phyloP scores from a whole-genome alignment of 1,140 invertebrate genomes.

The Elymnias hypermnestra region DNA sequence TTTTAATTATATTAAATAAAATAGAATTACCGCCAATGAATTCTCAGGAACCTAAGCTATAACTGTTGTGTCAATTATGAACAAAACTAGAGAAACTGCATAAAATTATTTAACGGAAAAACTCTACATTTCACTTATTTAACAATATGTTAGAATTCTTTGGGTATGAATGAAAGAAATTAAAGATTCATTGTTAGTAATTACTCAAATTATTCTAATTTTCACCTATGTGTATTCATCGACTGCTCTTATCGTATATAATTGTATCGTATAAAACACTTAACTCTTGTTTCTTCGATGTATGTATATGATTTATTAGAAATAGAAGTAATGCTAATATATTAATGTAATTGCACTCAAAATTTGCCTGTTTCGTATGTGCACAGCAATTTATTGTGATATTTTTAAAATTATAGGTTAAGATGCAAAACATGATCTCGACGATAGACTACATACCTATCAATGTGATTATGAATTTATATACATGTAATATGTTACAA shows the following conservation, averaged over 20 bases:
- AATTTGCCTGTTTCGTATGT: constrained; percentile 75
- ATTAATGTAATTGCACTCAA: constrained; percentile 73
- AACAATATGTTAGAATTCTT: too few relatives aligned
- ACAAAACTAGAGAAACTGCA: background rate
- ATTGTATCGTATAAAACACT: constrained; percentile 7
- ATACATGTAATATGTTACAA: constrained; percentile 38
- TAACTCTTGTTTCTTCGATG: constrained; percentile 33
- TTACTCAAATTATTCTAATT: too few relatives aligned
- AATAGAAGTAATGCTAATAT: constrained; percentile 49
- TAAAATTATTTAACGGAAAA: too few relatives aligned
- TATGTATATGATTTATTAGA: constrained; percentile 39
- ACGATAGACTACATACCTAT: constrained; percentile 62
- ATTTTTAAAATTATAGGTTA: constrained; percentile 74
- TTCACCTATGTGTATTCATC: background rate
- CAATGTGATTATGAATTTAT: constrained; percentile 62
- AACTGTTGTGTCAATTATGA: constrained; percentile 1
- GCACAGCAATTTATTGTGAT: constrained; percentile 76
- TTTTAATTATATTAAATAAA: background rate
- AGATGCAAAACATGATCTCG: constrained; percentile 67
- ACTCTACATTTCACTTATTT: too few relatives aligned
- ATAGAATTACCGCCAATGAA: constrained; percentile 5
- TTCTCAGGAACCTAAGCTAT: constrained; percentile 2
- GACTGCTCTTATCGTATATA: background rate
- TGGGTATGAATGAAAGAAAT: too few relatives aligned
- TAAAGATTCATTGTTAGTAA: too few relatives aligned